A percentile compares a stretch with the other conserved stretches of the same genome.
These are phyloP conservation scores for Sminthurides aquaticus DNA, from an alignment of 2,888 invertebrate species.

Conservation along the genomic window DNA sequence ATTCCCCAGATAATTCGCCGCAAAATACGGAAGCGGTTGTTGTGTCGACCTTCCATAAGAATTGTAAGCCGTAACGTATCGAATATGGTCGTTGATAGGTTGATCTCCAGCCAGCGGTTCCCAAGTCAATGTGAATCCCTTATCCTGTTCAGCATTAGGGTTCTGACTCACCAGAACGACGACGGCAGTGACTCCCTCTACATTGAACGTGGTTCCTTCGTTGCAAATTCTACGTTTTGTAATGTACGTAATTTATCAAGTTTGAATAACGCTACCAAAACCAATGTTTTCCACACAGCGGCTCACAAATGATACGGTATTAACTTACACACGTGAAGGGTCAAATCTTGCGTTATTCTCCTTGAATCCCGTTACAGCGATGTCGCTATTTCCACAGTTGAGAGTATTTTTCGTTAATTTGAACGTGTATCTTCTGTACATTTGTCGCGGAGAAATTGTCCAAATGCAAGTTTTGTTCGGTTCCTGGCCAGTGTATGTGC, in stretches of 20 bases:
- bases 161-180: neutral
- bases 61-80: neutral
- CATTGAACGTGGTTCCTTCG: neutral
- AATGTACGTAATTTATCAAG: too few relatives aligned
- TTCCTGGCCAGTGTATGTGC: neutral
- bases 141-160: neutral
- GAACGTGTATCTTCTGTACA: neutral
- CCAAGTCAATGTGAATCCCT: conserved; percentile 1
- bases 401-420: neutral
- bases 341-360: too few relatives aligned
- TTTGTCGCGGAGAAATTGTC: conserved; percentile 8
- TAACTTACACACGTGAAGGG: too few relatives aligned
- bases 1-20: conserved; percentile 9
- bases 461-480: conserved; percentile 13
- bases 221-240: too few relatives aligned
- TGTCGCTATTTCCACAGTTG: neutral
- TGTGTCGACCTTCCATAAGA: conserved; percentile 1
- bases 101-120: neutral
- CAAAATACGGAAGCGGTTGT: conserved; percentile 7
- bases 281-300: too few relatives aligned
- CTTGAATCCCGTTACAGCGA: neutral
- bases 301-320: too few relatives aligned
- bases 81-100: neutral
- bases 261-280: too few relatives aligned
- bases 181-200: neutral